These are phyloP conservation scores for Megaleporinus macrocephalus DNA, from an alignment of 2,113 vertebrate species.

Conservation along the genomic window DNA sequence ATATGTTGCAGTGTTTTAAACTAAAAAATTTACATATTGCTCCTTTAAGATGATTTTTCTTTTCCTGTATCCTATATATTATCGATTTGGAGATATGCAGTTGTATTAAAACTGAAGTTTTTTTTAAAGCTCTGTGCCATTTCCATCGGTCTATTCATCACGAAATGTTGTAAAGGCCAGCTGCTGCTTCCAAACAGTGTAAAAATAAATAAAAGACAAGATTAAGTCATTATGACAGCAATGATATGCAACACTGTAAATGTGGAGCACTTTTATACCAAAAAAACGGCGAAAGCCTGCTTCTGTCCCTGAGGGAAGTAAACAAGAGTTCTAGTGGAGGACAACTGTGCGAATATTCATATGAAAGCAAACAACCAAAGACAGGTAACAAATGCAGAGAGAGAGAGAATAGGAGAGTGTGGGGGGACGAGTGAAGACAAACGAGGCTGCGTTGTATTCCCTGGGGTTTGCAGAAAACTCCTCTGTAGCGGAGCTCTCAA, in stretches of 20 bases:
- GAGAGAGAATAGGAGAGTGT: not conserved
- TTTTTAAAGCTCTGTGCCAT: too few species aligned
- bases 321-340: conserved; percentile 25
- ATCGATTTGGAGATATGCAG: too few species aligned
- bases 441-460: conserved; percentile 28
- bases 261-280: not conserved
- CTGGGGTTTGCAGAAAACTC: conserved; percentile 34
- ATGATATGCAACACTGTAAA: not conserved
- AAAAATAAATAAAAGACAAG: not conserved
- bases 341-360: conserved; percentile 5
- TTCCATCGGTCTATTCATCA: not conserved
- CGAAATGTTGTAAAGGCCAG: not conserved
- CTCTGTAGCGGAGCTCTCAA: conserved; percentile 30
- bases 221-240: not conserved
- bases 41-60: too few species aligned
- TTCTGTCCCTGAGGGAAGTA: conserved; percentile 31
- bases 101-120: too few species aligned
- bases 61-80: too few species aligned
- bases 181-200: not conserved
- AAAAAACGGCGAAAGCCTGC: not conserved
- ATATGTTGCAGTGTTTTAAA: too few species aligned
- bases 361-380: conserved; percentile 37
- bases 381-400: conserved; percentile 12
- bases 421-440: conserved; percentile 34
- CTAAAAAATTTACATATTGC: too few species aligned